A percentile compares a stretch with the other conserved stretches of the same genome.
These are phyloP conservation scores for Cyprinodon brontotheroides DNA, from an alignment of 2,113 vertebrate species.

Conservation along the genomic window DNA sequence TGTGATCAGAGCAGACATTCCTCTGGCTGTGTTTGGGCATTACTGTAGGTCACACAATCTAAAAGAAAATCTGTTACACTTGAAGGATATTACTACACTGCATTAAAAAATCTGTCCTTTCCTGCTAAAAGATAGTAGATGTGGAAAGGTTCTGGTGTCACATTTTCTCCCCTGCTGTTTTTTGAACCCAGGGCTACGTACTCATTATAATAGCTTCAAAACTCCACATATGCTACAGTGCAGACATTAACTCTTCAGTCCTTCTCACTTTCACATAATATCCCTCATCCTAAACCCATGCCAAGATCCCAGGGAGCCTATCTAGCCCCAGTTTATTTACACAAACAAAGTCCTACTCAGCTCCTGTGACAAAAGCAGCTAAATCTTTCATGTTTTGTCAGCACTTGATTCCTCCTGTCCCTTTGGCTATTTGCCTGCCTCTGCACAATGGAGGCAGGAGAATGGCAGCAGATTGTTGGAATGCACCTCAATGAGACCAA, in stretches of 20 bases:
- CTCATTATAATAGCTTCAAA: conserved; percentile 1
- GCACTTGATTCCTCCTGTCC: conserved; percentile 99
- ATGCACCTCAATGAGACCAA: conserved; percentile 99
- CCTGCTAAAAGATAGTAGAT: conserved; percentile 39
- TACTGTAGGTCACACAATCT: conserved; percentile 47
- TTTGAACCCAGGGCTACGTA: not conserved
- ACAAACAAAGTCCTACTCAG: conserved; percentile 99
- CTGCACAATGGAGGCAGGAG: conserved; percentile 97
- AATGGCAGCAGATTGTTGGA: conserved; percentile 99
- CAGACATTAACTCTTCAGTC: conserved; percentile 53
- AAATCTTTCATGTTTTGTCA: conserved; percentile 99
- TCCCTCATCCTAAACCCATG: conserved; percentile 79
- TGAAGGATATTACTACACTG: conserved; percentile 15
- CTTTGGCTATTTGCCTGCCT: conserved; percentile 98
- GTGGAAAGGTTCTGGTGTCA: conserved; percentile 11
- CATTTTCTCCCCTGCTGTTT: not conserved
- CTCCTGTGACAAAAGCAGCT: conserved; percentile 99
- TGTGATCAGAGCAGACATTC: conserved; percentile 72
- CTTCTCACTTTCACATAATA: conserved; percentile 42
- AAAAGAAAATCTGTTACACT: conserved; percentile 23
- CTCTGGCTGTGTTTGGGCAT: conserved; percentile 65
- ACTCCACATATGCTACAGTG: not conserved
- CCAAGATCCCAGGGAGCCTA: conserved; percentile 93
- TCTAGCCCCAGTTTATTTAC: conserved; percentile 97
- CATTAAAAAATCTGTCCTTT: conserved; percentile 1